phyloP scores from a whole-genome alignment of 2,797 vertebrate species.

The Trachurus trachurus region DNA sequence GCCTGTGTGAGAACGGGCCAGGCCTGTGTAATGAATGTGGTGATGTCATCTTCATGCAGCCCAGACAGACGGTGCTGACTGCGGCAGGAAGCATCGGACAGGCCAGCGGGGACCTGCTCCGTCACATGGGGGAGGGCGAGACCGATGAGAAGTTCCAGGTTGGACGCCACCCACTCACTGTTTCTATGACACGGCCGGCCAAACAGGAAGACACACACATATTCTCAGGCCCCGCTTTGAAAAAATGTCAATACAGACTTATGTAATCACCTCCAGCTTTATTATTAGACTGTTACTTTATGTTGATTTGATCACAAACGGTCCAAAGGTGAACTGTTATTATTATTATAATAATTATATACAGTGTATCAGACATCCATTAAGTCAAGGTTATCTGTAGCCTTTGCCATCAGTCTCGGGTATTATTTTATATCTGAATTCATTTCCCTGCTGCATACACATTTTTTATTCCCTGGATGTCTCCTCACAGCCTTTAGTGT shows the following conservation, averaged over 20 bases:
- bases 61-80: constrained; percentile 97
- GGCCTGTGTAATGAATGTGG: constrained; percentile 66
- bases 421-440: constrained; percentile 18
- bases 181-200: constrained; percentile 69
- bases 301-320: constrained; percentile 28
- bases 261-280: constrained; percentile 52
- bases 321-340: constrained; percentile 31
- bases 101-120: constrained; percentile 96
- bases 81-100: constrained; percentile 98
- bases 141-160: constrained; percentile 99
- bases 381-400: constrained; percentile 22
- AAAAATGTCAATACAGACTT: constrained; percentile 59
- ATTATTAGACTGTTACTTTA: constrained; percentile 59
- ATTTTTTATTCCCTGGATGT: constrained; percentile 14
- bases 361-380: constrained; percentile 5
- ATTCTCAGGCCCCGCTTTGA: constrained; percentile 37
- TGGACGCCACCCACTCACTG: constrained; percentile 68
- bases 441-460: constrained; percentile 20
- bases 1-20: constrained; percentile 52
- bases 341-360: constrained; percentile 14
- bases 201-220: constrained; percentile 79
- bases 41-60: constrained; percentile 86
- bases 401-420: constrained; percentile 25
- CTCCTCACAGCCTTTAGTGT: constrained; percentile 14
- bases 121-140: constrained; percentile 98